A percentile compares a stretch with the other conserved stretches of the same genome.
Evolutionary conservation across 2,888 invertebrate species (phyloP).

Genomic region (Trachelus iudaicus): DNA sequence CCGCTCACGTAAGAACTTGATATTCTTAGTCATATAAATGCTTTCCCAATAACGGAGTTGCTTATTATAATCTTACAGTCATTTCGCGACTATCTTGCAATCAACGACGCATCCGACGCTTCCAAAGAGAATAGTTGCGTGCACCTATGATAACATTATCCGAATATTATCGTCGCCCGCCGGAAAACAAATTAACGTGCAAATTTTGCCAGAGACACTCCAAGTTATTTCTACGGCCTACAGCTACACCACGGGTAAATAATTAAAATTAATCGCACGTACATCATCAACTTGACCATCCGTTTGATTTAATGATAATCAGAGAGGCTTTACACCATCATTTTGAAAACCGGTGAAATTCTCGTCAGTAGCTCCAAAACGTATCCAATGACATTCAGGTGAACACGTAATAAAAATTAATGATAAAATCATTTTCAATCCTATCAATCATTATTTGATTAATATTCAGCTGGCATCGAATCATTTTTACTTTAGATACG

Average conservation of each 20-base stretch:
- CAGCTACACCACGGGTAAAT: conserved; percentile 37
- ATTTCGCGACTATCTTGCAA: conserved; percentile 24
- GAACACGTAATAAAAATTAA: conserved; percentile 6
- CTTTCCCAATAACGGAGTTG: not conserved
- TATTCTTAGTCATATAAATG: not conserved
- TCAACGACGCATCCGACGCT: conserved; percentile 38
- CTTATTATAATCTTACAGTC: not conserved
- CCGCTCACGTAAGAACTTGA: conserved; percentile 37
- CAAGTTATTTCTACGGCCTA: conserved; percentile 30
- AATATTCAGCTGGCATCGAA: not conserved
- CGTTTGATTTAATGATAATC: not conserved
- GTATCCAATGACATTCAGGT: conserved; percentile 41
- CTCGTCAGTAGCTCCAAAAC: conserved; percentile 31
- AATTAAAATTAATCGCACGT: not conserved
- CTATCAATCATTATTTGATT: not conserved
- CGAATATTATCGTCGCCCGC: conserved; percentile 33
- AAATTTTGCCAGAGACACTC: conserved; percentile 32
- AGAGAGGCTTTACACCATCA: conserved; percentile 39
- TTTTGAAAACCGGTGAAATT: conserved; percentile 37
- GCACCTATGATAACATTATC: conserved; percentile 36
- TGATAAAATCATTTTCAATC: not conserved
- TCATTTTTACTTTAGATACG: conserved; percentile 27
- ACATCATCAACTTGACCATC: not conserved
- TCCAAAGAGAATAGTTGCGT: conserved; percentile 32
- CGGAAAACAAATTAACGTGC: conserved; percentile 39